A percentile compares a stretch with the other conserved stretches of the same genome.
These are phyloP conservation scores for Tholera decimalis DNA, from an alignment of 2,888 invertebrate species.

Conservation along the genomic window DNA sequence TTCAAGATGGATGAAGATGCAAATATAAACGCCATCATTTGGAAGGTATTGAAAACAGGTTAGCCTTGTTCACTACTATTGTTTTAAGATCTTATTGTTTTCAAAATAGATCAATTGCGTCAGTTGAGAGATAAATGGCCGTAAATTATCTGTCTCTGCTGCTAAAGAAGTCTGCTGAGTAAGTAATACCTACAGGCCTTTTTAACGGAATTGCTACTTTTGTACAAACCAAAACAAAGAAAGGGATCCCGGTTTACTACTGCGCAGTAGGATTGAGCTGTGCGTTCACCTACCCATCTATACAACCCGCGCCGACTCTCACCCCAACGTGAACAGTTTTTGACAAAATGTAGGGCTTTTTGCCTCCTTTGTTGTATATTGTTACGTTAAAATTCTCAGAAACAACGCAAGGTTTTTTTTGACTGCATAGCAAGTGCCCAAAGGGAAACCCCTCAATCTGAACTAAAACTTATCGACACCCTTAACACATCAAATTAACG, in stretches of 20 bases:
- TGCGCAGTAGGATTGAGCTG: slow-evolving; percentile 51
- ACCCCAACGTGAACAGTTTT: slow-evolving; percentile 48
- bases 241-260: slow-evolving; percentile 58
- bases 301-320: slow-evolving; percentile 27
- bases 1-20: slow-evolving; percentile 71
- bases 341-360: slow-evolving; percentile 24
- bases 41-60: slow-evolving; percentile 71
- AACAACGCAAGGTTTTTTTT: slow-evolving; percentile 42
- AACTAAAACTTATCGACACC: slow-evolving; percentile 14
- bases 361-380: slow-evolving; percentile 27
- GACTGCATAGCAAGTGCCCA: slow-evolving; percentile 25
- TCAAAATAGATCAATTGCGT: slow-evolving; percentile 21
- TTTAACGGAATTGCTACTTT: slow-evolving; percentile 37
- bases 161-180: slow-evolving; percentile 1
- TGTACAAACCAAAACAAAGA: slow-evolving; percentile 60
- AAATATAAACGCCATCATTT: slow-evolving; percentile 68
- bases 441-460: slow-evolving; percentile 38
- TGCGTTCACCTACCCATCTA: slow-evolving; percentile 41
- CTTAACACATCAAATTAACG: slow-evolving; percentile 18
- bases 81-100: slow-evolving; percentile 31
- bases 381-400: slow-evolving; percentile 50
- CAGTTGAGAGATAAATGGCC: slow-evolving; percentile 14
- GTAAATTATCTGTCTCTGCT: slow-evolving; percentile 12
- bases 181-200: slow-evolving; percentile 29
- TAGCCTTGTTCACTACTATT: slow-evolving; percentile 38